These are phyloP conservation scores for Apodemia hepburni DNA, from an alignment of 2,888 invertebrate species.

Conservation along the genomic window DNA sequence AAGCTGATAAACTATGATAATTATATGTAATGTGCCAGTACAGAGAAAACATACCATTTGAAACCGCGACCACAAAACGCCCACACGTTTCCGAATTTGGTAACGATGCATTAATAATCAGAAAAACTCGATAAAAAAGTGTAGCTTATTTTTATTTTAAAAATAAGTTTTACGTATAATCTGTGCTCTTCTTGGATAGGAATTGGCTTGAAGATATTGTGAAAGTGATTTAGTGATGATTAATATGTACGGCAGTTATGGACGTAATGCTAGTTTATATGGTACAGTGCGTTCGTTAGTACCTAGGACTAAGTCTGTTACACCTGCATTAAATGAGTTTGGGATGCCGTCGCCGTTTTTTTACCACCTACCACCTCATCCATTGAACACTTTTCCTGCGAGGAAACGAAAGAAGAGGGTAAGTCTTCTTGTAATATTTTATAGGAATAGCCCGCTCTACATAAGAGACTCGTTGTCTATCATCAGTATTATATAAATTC, in stretches of 20 bases:
- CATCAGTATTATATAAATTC: no score
- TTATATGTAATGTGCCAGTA: slow-evolving; percentile 60
- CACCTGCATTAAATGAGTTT: slow-evolving; percentile 52
- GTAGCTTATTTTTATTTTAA: slow-evolving; percentile 68
- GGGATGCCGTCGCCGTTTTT: slow-evolving; percentile 63
- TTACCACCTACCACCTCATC: slow-evolving; percentile 67
- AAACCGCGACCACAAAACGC: slow-evolving; percentile 48
- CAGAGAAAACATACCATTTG: slow-evolving; percentile 51
- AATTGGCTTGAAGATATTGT: slow-evolving; percentile 35
- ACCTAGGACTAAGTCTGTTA: slow-evolving; percentile 53
- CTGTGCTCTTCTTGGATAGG: slow-evolving; percentile 17
- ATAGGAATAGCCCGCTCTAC: no score
- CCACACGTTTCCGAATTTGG: slow-evolving; percentile 53
- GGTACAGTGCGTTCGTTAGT: slow-evolving; percentile 69
- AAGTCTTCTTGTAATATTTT: slow-evolving; percentile 21
- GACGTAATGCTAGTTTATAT: slow-evolving; percentile 57
- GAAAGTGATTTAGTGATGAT: slow-evolving; percentile 45
- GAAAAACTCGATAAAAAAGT: slow-evolving; percentile 41
- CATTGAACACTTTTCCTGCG: slow-evolving; percentile 68
- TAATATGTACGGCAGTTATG: slow-evolving; percentile 58
- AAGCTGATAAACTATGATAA: slow-evolving; percentile 76
- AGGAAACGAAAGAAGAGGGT: slow-evolving; percentile 71
- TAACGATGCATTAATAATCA: slow-evolving; percentile 60
- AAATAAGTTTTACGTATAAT: slow-evolving; percentile 56
- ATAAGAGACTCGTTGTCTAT: no score